A percentile compares a stretch with the other conserved stretches of the same genome.
phyloP scores from a whole-genome alignment of 2,888 invertebrate species.

The Diaperis boleti region DNA sequence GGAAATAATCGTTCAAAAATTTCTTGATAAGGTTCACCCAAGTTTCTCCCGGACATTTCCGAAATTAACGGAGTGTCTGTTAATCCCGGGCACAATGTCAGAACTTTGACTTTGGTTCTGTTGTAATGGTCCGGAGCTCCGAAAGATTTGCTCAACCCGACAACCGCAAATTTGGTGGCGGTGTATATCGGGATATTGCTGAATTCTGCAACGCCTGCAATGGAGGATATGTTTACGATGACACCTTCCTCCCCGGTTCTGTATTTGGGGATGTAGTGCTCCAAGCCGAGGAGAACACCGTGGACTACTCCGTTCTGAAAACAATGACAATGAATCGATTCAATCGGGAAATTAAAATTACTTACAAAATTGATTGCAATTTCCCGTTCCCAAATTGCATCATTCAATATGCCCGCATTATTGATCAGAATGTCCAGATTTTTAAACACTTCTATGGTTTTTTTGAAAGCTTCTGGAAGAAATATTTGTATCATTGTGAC shows the following conservation, averaged over 20 bases:
- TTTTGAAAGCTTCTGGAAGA: conserved; percentile 74
- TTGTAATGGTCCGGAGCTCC: conserved; percentile 59
- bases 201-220: conserved; percentile 61
- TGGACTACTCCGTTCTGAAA: conserved; percentile 65
- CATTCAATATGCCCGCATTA: conserved; percentile 51
- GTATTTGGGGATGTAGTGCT: conserved; percentile 65
- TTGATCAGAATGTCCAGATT: conserved; percentile 74
- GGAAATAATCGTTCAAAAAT: conserved; percentile 14
- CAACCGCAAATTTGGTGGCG: conserved; percentile 62
- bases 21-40: conserved; percentile 43
- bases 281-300: conserved; percentile 64
- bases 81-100: conserved; percentile 64
- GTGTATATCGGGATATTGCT: conserved; percentile 61
- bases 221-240: conserved; percentile 67
- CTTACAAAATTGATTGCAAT: conserved; percentile 51
- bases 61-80: conserved; percentile 62
- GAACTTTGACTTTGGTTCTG: conserved; percentile 61
- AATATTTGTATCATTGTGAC: background rate
- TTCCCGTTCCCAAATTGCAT: conserved; percentile 46
- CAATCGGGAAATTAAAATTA: conserved; percentile 20
- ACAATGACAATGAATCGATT: too few relatives aligned
- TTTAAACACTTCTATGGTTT: conserved; percentile 75
- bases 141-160: conserved; percentile 55
- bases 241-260: conserved; percentile 66
- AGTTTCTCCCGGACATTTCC: conserved; percentile 45